A percentile compares a stretch with the other conserved stretches of the same genome.
Conservation (phyloP, 1,140 invertebrate genomes). For the Polypedilum vanderplanki region DNA sequence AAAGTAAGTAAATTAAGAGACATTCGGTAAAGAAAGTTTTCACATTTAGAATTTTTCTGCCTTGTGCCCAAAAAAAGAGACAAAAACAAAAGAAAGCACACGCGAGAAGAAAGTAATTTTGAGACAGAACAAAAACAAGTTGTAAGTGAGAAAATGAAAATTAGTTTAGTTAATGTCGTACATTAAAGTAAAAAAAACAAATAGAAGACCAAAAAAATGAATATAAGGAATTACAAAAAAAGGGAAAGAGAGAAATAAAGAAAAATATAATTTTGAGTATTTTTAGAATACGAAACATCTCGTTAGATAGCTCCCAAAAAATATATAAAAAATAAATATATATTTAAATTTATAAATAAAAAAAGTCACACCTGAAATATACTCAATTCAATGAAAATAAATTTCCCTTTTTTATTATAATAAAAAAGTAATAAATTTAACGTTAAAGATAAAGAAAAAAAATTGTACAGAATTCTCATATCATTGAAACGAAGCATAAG, state of each 20-base stretch:
- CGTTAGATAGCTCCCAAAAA: background rate
- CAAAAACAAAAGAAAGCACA: background rate
- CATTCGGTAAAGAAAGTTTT: slow-evolving; percentile 10
- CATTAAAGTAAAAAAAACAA: background rate
- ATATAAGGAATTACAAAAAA: too few species aligned
- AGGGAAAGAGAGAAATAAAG: too few species aligned
- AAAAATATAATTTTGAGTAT: background rate
- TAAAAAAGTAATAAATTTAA: background rate
- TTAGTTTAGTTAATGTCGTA: background rate
- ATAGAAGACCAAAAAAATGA: background rate
- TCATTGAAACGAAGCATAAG: slow-evolving; percentile 17
- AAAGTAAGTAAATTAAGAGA: slow-evolving; percentile 14
- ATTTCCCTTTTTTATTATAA: background rate
- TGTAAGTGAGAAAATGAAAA: background rate
- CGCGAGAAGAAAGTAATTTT: background rate
- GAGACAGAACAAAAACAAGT: background rate
- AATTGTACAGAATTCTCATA: slow-evolving; percentile 19
- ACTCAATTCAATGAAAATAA: background rate
- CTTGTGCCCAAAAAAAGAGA: background rate
- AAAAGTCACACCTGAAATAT: slow-evolving; percentile 24
- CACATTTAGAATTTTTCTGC: background rate
- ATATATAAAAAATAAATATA: background rate
- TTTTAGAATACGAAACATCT: background rate
- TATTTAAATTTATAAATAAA: background rate
- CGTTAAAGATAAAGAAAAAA: background rate